Evolutionary conservation across 2,888 invertebrate species (phyloP).

Genomic region (Ornithoptera priamus): DNA sequence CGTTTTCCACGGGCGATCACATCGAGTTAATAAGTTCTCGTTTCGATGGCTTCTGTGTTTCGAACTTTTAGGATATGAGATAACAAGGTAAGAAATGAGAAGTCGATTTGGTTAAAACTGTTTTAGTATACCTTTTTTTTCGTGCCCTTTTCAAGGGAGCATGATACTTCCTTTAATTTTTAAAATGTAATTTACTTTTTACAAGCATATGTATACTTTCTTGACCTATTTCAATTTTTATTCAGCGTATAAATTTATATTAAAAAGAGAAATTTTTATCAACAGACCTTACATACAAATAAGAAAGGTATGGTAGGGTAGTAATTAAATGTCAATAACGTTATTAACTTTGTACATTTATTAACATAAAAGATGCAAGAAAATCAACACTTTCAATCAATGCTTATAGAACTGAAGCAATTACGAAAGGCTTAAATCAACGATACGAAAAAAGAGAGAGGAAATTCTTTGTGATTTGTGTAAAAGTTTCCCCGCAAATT

Average conservation of each 20-base stretch:
- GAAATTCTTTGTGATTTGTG: conserved; percentile 29
- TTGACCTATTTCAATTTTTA: no score
- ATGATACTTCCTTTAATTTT: not conserved
- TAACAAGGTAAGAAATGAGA: conserved; percentile 77
- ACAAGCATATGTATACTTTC: not conserved
- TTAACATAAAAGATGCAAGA: not conserved
- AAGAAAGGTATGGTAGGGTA: no score
- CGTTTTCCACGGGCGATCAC: conserved; percentile 75
- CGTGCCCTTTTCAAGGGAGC: not conserved
- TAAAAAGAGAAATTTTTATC: no score
- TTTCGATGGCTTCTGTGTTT: conserved; percentile 77
- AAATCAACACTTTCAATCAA: not conserved
- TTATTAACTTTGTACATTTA: not conserved
- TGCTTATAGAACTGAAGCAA: conserved; percentile 5
- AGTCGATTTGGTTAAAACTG: conserved; percentile 75
- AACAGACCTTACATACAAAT: no score
- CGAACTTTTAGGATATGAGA: conserved; percentile 80
- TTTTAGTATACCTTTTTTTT: conserved; percentile 47
- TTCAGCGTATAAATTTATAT: no score
- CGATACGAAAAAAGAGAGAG: conserved; percentile 21
- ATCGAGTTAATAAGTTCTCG: conserved; percentile 80
- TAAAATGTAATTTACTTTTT: not conserved
- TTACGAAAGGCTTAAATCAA: conserved; percentile 27
- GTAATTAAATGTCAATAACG: no score
- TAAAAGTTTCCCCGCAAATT: conserved; percentile 30